A percentile compares a stretch with the other conserved stretches of the same genome.
Evolutionary conservation across 2,888 invertebrate genomes (phyloP).

Genomic region (Coelopa pilipes): DNA sequence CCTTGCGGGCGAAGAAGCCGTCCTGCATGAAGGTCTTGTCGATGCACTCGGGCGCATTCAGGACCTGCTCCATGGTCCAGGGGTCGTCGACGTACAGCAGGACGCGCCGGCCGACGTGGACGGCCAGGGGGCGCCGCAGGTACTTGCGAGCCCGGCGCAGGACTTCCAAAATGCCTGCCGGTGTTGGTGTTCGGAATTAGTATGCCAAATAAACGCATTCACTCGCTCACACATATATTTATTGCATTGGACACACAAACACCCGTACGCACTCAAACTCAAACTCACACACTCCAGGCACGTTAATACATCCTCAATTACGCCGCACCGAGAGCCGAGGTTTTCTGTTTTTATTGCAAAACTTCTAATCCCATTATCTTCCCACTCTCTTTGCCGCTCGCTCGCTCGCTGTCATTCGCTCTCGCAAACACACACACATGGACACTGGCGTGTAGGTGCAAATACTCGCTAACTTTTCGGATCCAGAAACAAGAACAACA

Average conservation of each 20-base stretch:
- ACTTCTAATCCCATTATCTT: slow-evolving; percentile 5
- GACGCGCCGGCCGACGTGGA: slow-evolving; percentile 56
- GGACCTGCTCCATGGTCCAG: slow-evolving; percentile 56
- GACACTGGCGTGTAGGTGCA: not conserved
- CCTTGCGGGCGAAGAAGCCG: slow-evolving; percentile 61
- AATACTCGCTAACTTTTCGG: slow-evolving; percentile 56
- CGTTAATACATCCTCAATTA: slow-evolving; percentile 8
- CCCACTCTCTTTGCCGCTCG: not conserved
- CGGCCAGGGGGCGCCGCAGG: slow-evolving; percentile 57
- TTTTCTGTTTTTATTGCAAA: not conserved
- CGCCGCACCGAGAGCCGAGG: not conserved
- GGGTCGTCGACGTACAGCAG: slow-evolving; percentile 63
- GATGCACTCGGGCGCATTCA: slow-evolving; percentile 61
- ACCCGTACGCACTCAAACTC: not conserved
- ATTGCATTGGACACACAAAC: not conserved
- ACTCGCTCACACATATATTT: not conserved
- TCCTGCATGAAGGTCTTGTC: slow-evolving; percentile 63
- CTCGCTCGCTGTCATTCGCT: not conserved
- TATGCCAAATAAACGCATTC: not conserved
- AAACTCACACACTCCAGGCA: not conserved
- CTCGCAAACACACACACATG: not conserved
- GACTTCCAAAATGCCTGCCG: slow-evolving; percentile 54
- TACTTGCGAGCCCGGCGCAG: slow-evolving; percentile 52
- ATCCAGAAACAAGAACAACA: slow-evolving; percentile 57
- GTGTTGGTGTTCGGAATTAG: not conserved